Percentiles rank a stretch among this genome's conserved stretches.
Conservation (phyloP, 2,113 vertebrate genomes). For the Calyptommatus sinebrachiatus region DNA sequence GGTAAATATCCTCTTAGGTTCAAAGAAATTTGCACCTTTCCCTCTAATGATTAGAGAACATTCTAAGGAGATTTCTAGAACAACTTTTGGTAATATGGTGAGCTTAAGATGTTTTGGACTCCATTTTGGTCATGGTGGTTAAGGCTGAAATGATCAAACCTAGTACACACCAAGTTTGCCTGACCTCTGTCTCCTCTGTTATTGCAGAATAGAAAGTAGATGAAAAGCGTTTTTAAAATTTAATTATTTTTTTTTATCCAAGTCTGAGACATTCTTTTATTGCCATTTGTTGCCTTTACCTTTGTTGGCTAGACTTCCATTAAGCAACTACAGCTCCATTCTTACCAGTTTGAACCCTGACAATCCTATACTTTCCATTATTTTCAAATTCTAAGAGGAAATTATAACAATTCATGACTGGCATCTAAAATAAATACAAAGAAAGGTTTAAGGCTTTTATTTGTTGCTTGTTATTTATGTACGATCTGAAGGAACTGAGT, state of each 20-base stretch:
- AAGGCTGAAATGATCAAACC: too few species aligned
- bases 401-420: not conserved
- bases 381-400: not conserved
- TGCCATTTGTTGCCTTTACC: not conserved
- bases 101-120: not conserved
- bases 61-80: not conserved
- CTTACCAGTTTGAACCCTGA: not conserved
- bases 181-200: not conserved
- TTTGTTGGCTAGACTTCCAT: rapidly evolving
- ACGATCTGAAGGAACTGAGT: conserved; percentile 19
- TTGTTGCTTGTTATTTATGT: not conserved
- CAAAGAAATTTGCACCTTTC: too few species aligned
- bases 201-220: not conserved
- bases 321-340: not conserved
- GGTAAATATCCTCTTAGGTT: too few species aligned
- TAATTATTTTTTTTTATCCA: not conserved
- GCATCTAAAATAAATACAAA: not conserved
- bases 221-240: not conserved
- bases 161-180: too few species aligned
- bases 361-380: not conserved
- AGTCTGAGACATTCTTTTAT: not conserved
- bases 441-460: conserved; percentile 8
- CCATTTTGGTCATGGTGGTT: not conserved
- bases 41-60: not conserved
- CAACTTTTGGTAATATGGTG: not conserved